Percentiles rank a stretch among this genome's conserved stretches.
Conservation (phyloP, 2,797 vertebrate species). For the Scarus forsteni region DNA sequence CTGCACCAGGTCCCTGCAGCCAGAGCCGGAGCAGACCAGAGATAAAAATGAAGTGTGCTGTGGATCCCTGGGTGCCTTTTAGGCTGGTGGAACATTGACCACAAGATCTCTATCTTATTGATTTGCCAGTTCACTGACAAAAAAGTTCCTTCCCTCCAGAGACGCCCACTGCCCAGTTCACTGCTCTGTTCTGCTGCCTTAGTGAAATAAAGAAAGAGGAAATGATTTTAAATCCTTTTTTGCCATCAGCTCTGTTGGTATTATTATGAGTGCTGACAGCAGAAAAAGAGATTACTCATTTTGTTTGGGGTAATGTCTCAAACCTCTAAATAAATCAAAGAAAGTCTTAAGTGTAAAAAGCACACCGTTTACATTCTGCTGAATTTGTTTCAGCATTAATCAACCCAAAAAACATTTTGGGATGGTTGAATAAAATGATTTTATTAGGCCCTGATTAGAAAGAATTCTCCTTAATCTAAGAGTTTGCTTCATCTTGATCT, state of each 20-base stretch:
- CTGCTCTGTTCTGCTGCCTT: conserved; percentile 45
- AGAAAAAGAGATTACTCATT: conserved; percentile 16
- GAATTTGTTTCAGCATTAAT: conserved; percentile 5
- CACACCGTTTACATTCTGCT: background rate
- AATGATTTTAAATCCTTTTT: conserved; percentile 27
- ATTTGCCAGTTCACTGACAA: conserved; percentile 65
- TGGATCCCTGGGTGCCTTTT: conserved; percentile 75
- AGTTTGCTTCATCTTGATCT: conserved; percentile 51
- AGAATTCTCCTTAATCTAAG: conserved; percentile 43
- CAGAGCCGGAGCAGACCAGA: conserved; percentile 62
- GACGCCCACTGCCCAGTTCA: conserved; percentile 42
- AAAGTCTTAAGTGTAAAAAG: conserved; percentile 1
- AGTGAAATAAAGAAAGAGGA: conserved; percentile 27
- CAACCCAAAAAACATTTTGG: conserved; percentile 23
- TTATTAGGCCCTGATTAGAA: conserved; percentile 31
- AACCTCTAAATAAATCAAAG: conserved; percentile 26
- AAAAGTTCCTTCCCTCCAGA: conserved; percentile 53
- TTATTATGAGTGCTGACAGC: conserved; percentile 15
- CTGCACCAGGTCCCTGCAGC: conserved; percentile 61
- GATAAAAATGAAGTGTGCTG: conserved; percentile 77
- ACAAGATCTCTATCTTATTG: conserved; percentile 79
- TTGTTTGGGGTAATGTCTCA: conserved; percentile 17
- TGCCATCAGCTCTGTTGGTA: conserved; percentile 13
- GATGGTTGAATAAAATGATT: conserved; percentile 23
- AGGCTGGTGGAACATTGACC: conserved; percentile 78